Base-by-base conservation (phyloP, 2,888 invertebrate species). In the Harpalus rubripes region DNA sequence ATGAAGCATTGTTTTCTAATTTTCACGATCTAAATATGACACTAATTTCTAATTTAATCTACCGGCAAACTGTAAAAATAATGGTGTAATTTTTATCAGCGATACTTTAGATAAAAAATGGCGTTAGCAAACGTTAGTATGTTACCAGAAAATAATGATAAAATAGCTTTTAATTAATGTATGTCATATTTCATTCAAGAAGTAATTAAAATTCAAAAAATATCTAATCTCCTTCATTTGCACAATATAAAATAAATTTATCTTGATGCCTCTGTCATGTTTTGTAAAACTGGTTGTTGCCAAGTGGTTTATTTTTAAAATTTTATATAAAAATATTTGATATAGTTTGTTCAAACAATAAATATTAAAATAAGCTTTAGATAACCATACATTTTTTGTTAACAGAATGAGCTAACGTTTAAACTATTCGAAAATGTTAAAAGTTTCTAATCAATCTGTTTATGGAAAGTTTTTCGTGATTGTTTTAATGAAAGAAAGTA, bases 401-500 rank as follows among this genome's bases (percentile, higher is more conserved):
- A 12, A 52, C 10, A 5, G 5, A 3, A 16, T 72, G 72, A 72
- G 41, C 52, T 10, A 41, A 72, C 10, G 15, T 74, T 68, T 39
- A 68, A 32, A 41, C 32, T 15, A 41, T 44, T 39, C 15, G 72
- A 72, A 72, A 22, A 74, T 18, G n/a, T 8, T 41, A 15, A 68
- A 32, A 68, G 32, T 68, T 68, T 68, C 68, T 74, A 41, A 15
- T 72, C n/a, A 0, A 74, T 44, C 44, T 72, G 44, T 16, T 12
- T 16, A 52, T 52, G 52, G 74, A 74, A 74, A 74, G 74, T 74
- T 74, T 74, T 52, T 22, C 18, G 41, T 32, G 10, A 78, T 78
- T 78, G 15, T 12, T 56, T 59, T 59, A 15, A 32, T 39, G n/a
- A 79, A 79, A 59, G 79, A 79, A 79, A 59, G 59, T 59, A 52